Base-by-base conservation (phyloP, 2,113 vertebrate genomes). In the Aptenodytes forsteri region DNA sequence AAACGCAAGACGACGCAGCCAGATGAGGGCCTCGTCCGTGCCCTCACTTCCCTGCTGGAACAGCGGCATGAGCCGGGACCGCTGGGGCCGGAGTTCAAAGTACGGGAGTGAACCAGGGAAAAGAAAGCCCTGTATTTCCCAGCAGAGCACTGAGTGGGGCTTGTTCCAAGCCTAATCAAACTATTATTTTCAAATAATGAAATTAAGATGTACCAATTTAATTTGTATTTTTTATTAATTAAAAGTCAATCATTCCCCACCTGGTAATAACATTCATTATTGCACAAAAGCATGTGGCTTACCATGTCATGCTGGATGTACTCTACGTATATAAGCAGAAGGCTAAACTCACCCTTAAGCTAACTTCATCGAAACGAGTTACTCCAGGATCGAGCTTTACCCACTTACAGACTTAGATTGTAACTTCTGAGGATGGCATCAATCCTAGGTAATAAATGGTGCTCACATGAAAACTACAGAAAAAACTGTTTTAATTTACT, bases 61-160 rank as follows among this genome's bases (percentile, higher is more conserved):
- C 0, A 5, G 50, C 3, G 2, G 22, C 0, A 2, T 46, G 21
- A 83, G 34, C 71, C 3, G 3, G 54, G 78, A 89, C 32, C 0
- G 2, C 9, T 0, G 1, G 38, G 13, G 34, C 25, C 5, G 30
- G 55, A 87, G 50, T 49, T 50, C 0, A 1, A 72, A 78, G 18
- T 25, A 54, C 6, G 1, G 12, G 3, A 75, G 29, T 26, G 81
- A 79, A 81, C 8, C 46, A 25, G 23, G 17, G 32, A 59, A 87
- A 44, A 58, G 23, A 86, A 94, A 75, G 16, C 16, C 49, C 38
- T 47, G 23, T 30, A 46, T 30, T 87, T 67, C 42, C 76, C 34
- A 16, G 47, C 30, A 87, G 10, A 56, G 22, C 29, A 52, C 23
- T 69, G 42, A 70, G 64, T 29, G 17, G 14, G n/a, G 26, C 38